A percentile compares a stretch with the other conserved stretches of the same genome.
phyloP scores from a whole-genome alignment of 2,113 vertebrate genomes.

The Alethe diademata region DNA sequence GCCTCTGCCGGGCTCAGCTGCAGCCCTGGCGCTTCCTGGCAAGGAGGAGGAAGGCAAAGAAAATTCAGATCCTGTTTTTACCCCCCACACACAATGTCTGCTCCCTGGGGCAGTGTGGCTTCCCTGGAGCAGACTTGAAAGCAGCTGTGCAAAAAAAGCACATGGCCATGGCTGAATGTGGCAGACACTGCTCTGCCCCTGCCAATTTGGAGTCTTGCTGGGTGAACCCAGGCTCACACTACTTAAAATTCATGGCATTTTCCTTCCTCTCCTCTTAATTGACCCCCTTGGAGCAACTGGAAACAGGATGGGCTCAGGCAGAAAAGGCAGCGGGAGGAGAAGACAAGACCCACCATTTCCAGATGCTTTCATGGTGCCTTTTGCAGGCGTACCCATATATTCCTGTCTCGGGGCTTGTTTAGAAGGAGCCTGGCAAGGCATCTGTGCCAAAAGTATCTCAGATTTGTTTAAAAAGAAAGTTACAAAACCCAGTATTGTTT shows the following conservation, averaged over 20 bases:
- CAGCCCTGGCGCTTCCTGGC: neutral
- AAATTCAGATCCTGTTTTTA: neutral
- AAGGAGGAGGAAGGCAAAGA: neutral
- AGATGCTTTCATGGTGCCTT: neutral
- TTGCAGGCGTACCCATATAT: neutral
- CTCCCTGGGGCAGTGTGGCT: neutral
- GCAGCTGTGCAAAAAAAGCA: neutral
- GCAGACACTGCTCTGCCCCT: neutral
- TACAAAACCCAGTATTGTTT: slow-evolving; percentile 60
- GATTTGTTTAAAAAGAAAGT: slow-evolving; percentile 58
- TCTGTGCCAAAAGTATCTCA: slow-evolving; percentile 32
- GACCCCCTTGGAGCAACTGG: neutral
- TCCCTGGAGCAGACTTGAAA: neutral
- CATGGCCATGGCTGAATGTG: neutral
- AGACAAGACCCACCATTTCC: neutral
- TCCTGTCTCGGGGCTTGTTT: neutral
- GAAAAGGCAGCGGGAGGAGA: neutral
- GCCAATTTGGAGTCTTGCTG: neutral
- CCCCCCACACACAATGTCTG: neutral
- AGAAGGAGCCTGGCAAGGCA: neutral
- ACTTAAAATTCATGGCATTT: neutral
- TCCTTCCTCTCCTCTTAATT: slow-evolving; percentile 9
- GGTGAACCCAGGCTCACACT: neutral
- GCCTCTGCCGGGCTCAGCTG: fast-evolving
- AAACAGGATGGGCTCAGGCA: neutral